phyloP scores from a whole-genome alignment of 2,888 invertebrate species.

The Tenthredo distinguenda region DNA sequence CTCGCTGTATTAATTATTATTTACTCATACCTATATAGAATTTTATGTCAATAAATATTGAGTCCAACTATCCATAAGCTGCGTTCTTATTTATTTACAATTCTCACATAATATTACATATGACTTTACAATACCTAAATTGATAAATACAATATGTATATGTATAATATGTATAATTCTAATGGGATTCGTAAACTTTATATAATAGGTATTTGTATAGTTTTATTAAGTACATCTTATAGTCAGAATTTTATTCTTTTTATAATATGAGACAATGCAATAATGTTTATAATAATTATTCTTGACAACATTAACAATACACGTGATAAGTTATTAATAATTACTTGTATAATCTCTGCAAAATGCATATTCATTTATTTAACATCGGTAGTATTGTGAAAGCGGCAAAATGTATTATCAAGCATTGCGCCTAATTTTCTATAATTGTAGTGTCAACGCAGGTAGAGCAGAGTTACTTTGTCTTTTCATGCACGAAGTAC shows the following conservation, averaged over 20 bases:
- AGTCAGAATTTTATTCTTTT: constrained; percentile 10
- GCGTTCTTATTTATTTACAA: constrained; percentile 48
- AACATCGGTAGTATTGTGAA: constrained; percentile 21
- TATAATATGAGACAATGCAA: constrained; percentile 16
- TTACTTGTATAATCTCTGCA: constrained; percentile 23
- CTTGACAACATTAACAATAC: constrained; percentile 42
- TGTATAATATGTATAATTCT: constrained; percentile 14
- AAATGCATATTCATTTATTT: constrained; percentile 18
- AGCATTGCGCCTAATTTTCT: not conserved
- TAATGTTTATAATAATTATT: constrained; percentile 22
- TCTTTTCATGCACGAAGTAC: not conserved
- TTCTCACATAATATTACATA: constrained; percentile 43
- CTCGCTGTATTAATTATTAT: not conserved
- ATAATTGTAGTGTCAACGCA: not conserved
- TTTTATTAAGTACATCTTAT: constrained; percentile 19
- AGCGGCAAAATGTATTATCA: constrained; percentile 21
- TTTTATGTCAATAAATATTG: not conserved
- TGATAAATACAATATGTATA: constrained; percentile 27
- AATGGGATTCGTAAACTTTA: constrained; percentile 35
- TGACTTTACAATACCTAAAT: constrained; percentile 47
- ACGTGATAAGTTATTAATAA: constrained; percentile 31
- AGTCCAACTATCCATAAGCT: constrained; percentile 3
- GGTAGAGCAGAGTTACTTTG: constrained; percentile 12
- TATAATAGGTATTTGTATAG: not conserved
- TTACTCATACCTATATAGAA: not conserved